Evolutionary conservation across 37 sponge, comb jelly and placozoan genomes (phyloP).

Genomic region (Geodia barretti): DNA sequence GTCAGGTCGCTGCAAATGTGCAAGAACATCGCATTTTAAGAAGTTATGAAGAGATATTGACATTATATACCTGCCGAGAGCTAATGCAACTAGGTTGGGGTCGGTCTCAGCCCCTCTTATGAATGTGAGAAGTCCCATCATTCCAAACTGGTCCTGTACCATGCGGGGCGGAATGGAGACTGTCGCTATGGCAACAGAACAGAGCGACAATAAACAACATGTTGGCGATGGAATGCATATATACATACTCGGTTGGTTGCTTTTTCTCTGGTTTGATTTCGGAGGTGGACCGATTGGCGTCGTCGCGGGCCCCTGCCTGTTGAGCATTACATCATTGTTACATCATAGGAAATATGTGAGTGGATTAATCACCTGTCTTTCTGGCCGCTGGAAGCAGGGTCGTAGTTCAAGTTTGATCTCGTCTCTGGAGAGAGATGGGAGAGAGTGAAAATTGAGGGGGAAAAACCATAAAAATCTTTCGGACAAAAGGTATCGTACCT

Average conservation of each 20-base stretch:
- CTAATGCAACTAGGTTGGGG: slow-evolving; percentile 91
- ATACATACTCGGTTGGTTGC: slow-evolving; percentile 52
- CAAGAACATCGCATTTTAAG: background rate
- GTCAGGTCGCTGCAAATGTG: slow-evolving; percentile 84
- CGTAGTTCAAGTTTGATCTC: slow-evolving; percentile 56
- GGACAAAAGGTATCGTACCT: background rate
- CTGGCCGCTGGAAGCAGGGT: slow-evolving; percentile 80
- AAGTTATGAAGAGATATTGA: too few relatives aligned
- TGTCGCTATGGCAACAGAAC: slow-evolving; percentile 22
- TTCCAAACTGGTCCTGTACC: slow-evolving; percentile 99
- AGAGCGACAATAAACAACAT: background rate
- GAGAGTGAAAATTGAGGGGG: too few relatives aligned
- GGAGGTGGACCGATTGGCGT: slow-evolving; percentile 81
- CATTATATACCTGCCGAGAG: slow-evolving; percentile 98
- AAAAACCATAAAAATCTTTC: too few relatives aligned
- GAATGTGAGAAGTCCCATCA: slow-evolving; percentile 96
- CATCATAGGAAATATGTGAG: too few relatives aligned
- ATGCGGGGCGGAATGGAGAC: slow-evolving; percentile 93
- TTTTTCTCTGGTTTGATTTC: slow-evolving; percentile 42
- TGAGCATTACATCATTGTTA: too few relatives aligned
- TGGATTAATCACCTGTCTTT: slow-evolving; percentile 81
- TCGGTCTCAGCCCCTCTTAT: slow-evolving; percentile 97
- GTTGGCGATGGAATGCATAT: background rate
- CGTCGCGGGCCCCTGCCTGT: background rate
- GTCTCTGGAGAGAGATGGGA: slow-evolving; percentile 13